Evolutionary conservation across 2,888 invertebrate genomes (phyloP).

Genomic region (Candidula unifasciata): DNA sequence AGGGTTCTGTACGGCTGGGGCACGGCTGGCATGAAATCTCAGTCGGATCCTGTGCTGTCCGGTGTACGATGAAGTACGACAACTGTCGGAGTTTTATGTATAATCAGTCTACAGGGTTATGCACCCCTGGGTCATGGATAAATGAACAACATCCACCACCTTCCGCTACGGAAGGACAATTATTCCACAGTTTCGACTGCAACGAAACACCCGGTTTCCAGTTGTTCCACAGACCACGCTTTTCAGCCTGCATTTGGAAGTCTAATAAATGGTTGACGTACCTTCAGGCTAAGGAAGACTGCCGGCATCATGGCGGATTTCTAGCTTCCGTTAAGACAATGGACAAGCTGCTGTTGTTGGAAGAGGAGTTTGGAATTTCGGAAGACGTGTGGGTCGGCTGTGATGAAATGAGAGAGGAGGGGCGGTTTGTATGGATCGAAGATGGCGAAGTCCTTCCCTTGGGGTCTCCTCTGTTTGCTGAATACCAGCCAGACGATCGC

Average conservation of each 20-base stretch:
- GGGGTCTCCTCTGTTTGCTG: neutral
- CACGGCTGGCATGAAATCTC: neutral
- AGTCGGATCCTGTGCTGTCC: neutral
- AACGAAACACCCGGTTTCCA: neutral
- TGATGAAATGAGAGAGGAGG: neutral
- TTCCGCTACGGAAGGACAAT: neutral
- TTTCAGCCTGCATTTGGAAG: neutral
- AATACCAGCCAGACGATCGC: neutral
- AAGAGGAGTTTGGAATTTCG: neutral
- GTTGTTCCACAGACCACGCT: neutral
- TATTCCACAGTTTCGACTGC: constrained; percentile 1
- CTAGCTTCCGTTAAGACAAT: neutral
- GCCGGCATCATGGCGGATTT: neutral
- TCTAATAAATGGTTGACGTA: neutral
- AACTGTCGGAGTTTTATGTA: constrained; percentile 18
- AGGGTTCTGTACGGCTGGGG: neutral
- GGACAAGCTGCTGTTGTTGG: neutral
- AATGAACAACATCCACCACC: neutral
- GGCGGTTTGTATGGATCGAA: neutral
- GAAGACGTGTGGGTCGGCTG: neutral
- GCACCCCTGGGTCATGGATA: constrained; percentile 9
- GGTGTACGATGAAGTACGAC: neutral
- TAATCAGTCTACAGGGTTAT: neutral
- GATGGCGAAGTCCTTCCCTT: neutral
- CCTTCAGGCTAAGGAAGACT: neutral